Evolutionary conservation across 2,888 invertebrate species (phyloP), one percentile per base, ranked within the genome.

Genomic region (Piscicola geometra): DNA sequence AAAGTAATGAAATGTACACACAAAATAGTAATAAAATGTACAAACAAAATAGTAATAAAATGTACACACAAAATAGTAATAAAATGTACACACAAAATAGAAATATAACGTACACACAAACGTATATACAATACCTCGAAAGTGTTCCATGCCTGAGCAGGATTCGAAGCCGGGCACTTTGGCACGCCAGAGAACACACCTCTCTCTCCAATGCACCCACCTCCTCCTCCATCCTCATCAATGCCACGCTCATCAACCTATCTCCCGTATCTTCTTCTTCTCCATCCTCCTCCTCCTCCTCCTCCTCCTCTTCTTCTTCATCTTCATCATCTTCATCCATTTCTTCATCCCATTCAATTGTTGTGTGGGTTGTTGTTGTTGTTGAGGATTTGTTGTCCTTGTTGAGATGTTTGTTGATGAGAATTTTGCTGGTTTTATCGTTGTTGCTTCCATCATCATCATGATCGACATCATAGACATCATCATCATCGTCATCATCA

Each of bases 151-250:
- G 15, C 60, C n/a, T 56, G 15, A 56, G 60, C 3, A 25, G n/a
- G 60, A 56, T 25, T 56, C 60, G 60, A 56, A 56, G 3, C 12
- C 60, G 21, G 60, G 60, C 60, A 56, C 60, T 56, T 25, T 56
- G 60, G 60, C 60, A 56, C 25, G 60, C 60, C 60, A 56, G 60
- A 18, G 25, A 56, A 25, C 60, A 56, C 21, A 56, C 60, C 60
- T 56, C 15, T n/a, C 25, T 56, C n/a, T 56, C 60, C 25, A 56
- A 21, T 3, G 12, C 60, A 15, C 60, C n/a, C 21, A 56, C 60
- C 25, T 21, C 15, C 25, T 56, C 60, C 25, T 56, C n/a, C 60
- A 56, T 56, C 21, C 25, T 5, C n/a, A n/a, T n/a, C 3, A 56
- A 5, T 56, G 60, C 60, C n/a, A 56, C 60, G 3, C 25, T 18